phyloP scores from a whole-genome alignment of 2,113 vertebrate genomes.

The Plotosus lineatus region DNA sequence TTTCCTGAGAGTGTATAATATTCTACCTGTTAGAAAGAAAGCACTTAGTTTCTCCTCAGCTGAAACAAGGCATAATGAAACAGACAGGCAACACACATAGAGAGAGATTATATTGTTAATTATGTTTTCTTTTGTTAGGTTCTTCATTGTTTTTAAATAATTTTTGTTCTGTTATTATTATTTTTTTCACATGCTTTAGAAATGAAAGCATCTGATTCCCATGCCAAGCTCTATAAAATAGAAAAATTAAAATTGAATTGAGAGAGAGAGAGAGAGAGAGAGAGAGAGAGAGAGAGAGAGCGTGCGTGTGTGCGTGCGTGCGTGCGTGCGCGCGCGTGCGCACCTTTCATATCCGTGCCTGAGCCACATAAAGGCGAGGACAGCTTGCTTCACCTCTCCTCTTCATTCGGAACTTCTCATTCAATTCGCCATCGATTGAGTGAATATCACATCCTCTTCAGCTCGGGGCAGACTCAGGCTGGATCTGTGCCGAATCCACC shows the following conservation, averaged over 20 bases:
- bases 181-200: too few species aligned
- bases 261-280: constrained; percentile 24
- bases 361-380: background rate
- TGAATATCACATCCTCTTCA: background rate
- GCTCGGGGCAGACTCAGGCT: background rate
- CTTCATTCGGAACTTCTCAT: constrained; percentile 5
- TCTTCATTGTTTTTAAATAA: too few species aligned
- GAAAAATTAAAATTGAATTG: too few species aligned
- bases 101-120: too few species aligned
- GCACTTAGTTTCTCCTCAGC: background rate
- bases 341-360: background rate
- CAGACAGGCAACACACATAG: background rate
- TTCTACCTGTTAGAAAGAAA: background rate
- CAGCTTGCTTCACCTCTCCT: too few species aligned
- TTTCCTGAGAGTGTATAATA: background rate
- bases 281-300: constrained; percentile 29
- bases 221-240: too few species aligned
- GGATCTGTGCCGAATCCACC: background rate
- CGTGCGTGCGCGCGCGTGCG: too few species aligned
- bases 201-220: too few species aligned
- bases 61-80: background rate
- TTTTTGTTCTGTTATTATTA: too few species aligned
- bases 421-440: background rate
- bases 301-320: too few species aligned
- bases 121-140: too few species aligned